Evolutionary conservation across 2,113 vertebrate species (phyloP), one percentile per base, ranked within the genome.

Genomic region (Xenopus borealis): DNA sequence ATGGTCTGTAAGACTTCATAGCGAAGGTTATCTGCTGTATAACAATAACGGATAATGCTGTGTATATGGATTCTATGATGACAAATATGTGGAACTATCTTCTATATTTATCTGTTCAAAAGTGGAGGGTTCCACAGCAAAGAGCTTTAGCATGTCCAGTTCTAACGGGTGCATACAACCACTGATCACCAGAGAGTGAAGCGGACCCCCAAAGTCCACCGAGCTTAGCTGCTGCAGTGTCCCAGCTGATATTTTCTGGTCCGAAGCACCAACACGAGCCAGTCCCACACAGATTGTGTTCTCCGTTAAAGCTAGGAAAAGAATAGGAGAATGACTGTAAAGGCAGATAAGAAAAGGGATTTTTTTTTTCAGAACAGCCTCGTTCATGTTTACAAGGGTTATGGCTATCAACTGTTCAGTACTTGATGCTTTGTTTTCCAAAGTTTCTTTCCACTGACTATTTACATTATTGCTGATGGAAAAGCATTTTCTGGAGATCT

Each of bases 121-220:
- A 3, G 79, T 82, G 0, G 84, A 81, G 2, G 86, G 80, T 52
- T 89, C 80, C 62, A 90, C 72, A n/a, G 92, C 86, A 77, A 94
- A 95, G 9, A 95, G 84, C 64, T 85, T 87, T 18, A 99, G 89
- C 95, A 98, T 94, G 81, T 99, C 97, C 72, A 92, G 72, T 87
- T 99, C 97, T 83, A 99, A 83, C 0, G 23, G 97, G 83, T 99
- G 97, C 85, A 97, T 85, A 30, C 69, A 87, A 33, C 93, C 94
- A 0, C 94, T 94, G 62, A 99, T 80, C 4, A 98, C 83, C 85
- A 99, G 79, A 3, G 95, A 98, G 80, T 99, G 97, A 1, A 99
- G 84, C 0, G 97, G 97, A 0, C 78, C 83, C 0, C 96, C 97
- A 2, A 98, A 70, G 78, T 95, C 93, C 84, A 90, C 91, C 2